A percentile compares a stretch with the other conserved stretches of the same genome.
Conservation (phyloP, 2,113 vertebrate genomes). For the Uropsilus gracilis region DNA sequence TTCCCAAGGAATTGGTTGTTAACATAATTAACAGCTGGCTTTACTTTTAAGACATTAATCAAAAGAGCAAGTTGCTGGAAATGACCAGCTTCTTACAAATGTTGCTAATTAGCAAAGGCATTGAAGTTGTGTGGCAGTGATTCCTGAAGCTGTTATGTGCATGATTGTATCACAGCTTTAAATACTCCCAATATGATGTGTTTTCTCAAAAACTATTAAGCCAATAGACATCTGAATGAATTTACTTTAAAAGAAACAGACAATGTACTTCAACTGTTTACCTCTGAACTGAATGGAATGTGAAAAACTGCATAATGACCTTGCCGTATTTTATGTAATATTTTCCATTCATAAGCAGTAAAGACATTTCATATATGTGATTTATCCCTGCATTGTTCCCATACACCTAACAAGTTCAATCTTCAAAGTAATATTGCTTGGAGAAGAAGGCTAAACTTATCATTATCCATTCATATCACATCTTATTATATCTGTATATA, state of each 20-base stretch:
- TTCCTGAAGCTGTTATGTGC: slow-evolving; percentile 38
- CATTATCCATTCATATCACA: background rate
- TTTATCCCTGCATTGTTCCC: background rate
- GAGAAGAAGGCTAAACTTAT: background rate
- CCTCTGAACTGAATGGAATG: background rate
- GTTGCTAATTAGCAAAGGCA: slow-evolving; percentile 70
- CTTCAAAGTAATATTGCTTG: background rate
- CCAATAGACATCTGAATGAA: slow-evolving; percentile 13
- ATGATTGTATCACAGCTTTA: slow-evolving; percentile 31
- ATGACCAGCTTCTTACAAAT: slow-evolving; percentile 76
- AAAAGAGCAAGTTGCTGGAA: slow-evolving; percentile 75
- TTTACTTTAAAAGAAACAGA: slow-evolving; percentile 3
- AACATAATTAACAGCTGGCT: slow-evolving; percentile 81
- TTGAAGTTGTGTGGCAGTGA: slow-evolving; percentile 57
- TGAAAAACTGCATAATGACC: background rate
- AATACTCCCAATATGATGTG: background rate
- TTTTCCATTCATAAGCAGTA: background rate
- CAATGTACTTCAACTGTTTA: background rate
- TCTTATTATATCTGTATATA: background rate
- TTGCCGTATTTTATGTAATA: background rate
- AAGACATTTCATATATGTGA: background rate
- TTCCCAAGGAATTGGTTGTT: slow-evolving; percentile 76
- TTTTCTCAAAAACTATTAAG: slow-evolving; percentile 46
- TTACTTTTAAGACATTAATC: slow-evolving; percentile 78
- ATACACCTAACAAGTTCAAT: background rate